Percentiles rank a stretch among this genome's conserved stretches.
Evolutionary conservation across 2,888 invertebrate genomes (phyloP).

Genomic region (Eilema depressum): DNA sequence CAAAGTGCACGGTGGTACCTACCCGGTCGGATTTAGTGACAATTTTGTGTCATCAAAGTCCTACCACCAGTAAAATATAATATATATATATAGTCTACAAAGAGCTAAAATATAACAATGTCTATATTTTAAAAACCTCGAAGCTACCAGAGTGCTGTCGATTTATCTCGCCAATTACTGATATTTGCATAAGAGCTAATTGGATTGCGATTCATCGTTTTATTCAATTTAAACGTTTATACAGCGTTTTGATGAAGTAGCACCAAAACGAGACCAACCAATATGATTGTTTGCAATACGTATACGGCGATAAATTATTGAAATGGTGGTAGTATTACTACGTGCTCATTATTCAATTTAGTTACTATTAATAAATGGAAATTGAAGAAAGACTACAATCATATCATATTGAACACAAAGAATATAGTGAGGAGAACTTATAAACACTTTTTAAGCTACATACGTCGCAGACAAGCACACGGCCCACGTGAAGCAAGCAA

Average conservation of each 20-base stretch:
- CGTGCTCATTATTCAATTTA: neutral
- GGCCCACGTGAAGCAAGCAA: no score
- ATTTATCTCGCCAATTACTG: slow-evolving; percentile 76
- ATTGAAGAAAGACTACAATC: neutral
- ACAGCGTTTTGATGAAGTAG: slow-evolving; percentile 38
- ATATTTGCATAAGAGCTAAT: slow-evolving; percentile 76
- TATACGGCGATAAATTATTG: neutral
- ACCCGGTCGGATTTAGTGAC: no score
- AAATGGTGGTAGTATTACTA: neutral
- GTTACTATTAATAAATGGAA: neutral
- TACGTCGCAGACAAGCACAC: no score
- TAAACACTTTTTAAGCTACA: no score
- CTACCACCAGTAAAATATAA: no score
- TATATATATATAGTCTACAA: neutral
- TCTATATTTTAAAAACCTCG: slow-evolving; percentile 2
- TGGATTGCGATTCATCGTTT: slow-evolving; percentile 63
- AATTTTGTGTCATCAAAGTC: no score
- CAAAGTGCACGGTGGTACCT: no score
- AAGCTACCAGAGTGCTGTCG: slow-evolving; percentile 44
- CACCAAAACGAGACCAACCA: neutral
- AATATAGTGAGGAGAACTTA: neutral
- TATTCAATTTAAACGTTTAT: slow-evolving; percentile 50
- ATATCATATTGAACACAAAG: neutral
- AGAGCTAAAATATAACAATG: neutral
- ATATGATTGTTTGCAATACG: neutral